Conservation (phyloP, 2,888 invertebrate species). For the Pseudococcus jackbeardsleyi region DNA sequence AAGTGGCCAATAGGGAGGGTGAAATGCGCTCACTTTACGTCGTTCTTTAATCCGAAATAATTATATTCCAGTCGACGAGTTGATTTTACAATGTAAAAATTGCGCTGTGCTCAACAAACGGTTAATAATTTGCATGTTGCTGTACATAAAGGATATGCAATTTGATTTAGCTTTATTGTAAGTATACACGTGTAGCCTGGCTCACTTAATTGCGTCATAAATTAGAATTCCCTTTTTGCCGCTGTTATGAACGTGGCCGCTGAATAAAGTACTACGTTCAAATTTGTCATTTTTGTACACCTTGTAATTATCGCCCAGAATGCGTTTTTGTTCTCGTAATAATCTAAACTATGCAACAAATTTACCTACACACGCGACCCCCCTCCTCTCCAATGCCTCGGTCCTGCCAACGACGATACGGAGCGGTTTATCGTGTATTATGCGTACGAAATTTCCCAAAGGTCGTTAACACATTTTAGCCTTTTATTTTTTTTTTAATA, state of each 20-base stretch:
- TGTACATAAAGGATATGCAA: constrained; percentile 9
- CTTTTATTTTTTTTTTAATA: not conserved
- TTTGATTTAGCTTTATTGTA: constrained; percentile 43
- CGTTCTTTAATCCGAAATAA: constrained; percentile 28
- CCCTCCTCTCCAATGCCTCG: not conserved
- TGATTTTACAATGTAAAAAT: constrained; percentile 42
- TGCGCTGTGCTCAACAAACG: constrained; percentile 14
- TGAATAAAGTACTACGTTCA: constrained; percentile 13
- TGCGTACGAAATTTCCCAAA: not conserved
- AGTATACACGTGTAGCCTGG: constrained; percentile 27
- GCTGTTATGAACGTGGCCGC: not conserved
- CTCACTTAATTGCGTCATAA: constrained; percentile 43
- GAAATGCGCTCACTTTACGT: not conserved
- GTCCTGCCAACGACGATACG: not conserved
- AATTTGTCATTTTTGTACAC: constrained; percentile 45
- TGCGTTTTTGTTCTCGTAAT: constrained; percentile 35
- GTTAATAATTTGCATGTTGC: constrained; percentile 31
- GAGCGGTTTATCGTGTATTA: not conserved
- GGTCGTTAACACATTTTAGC: constrained; percentile 28
- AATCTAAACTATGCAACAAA: constrained; percentile 39
- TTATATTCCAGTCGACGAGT: constrained; percentile 11
- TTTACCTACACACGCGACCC: constrained; percentile 15
- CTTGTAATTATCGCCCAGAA: not conserved
- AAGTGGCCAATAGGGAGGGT: not conserved
- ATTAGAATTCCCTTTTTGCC: constrained; percentile 41